Base-by-base conservation (phyloP, 2,113 vertebrate genomes). In the Macrotus californicus region DNA sequence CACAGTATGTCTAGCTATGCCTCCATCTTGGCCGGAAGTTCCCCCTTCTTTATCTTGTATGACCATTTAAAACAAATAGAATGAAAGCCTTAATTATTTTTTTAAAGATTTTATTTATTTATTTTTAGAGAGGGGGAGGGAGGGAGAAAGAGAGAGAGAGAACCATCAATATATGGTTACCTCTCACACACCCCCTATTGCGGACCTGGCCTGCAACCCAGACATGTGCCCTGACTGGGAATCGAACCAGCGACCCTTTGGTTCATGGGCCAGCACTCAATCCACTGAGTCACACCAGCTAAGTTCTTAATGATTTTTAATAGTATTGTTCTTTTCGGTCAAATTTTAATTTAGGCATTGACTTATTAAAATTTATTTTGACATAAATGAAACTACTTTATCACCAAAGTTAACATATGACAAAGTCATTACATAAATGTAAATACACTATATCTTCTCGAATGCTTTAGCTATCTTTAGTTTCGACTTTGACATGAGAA, bases 401-500 rank as follows among this genome's bases (percentile, higher is more conserved):
- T 50, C 22, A 95, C 8, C 34, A 76, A 92, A 80, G 31, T 72
- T 31, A 93, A 81, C 48, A 73, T n/a, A 76, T 94, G 67, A 88
- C 22, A 66, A 77, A 94, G 24, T 34, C 2, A 46, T 39, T 79
- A 41, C 21, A n/a, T 22, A 7, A 77, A 75, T 14, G 24, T 73
- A 52, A 92, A 75, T 34, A 39, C 2, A 43, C 31, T 19, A 48
- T 9, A 64, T 66, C 76, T 87, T 69, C 39, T 16, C 36, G 41
- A 89, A 89, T 39, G 66, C 48, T 50, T 54, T 48, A 67, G 18
- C 12, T 19, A 69, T 19, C 16, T 88, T 94, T 64, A 59, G 12
- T 67, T 93, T 89, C 93, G 26, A 85, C 31, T 89, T 92, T 72
- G 76, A 83, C n/a, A 24, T 84, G 39, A 81, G 92, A 88, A 80